Conservation (phyloP, 2,888 invertebrate genomes). For the Microctonus aethiopoides region DNA sequence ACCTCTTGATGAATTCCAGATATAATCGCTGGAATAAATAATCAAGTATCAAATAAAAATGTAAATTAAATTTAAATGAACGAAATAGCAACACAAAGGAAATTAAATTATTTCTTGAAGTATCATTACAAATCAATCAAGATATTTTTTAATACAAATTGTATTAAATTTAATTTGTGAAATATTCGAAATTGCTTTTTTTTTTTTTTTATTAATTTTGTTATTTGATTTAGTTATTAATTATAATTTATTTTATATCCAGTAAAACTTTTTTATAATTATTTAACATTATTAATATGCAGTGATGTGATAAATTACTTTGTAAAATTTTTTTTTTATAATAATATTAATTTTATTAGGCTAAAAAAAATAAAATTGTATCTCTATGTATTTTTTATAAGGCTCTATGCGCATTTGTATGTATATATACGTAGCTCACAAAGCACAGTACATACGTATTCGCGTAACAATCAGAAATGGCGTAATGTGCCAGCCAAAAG, state of each 20-base stretch:
- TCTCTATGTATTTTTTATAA: no score
- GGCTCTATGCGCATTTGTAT: no score
- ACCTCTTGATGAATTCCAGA: not conserved
- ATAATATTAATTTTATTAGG: no score
- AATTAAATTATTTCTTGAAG: slow-evolving; percentile 26
- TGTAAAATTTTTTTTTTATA: no score
- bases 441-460: slow-evolving; percentile 21
- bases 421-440: slow-evolving; percentile 22
- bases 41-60: not conserved
- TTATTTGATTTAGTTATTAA: no score
- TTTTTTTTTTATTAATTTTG: no score
- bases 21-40: not conserved
- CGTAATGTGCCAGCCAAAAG: slow-evolving; percentile 53
- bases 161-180: not conserved
- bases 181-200: not conserved
- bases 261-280: no score
- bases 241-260: no score
- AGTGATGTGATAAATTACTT: no score
- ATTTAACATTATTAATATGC: no score
- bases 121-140: slow-evolving; percentile 6
- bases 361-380: no score
- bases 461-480: slow-evolving; percentile 53
- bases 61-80: slow-evolving; percentile 21
- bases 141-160: not conserved
- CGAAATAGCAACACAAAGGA: not conserved